These are phyloP conservation scores for Epirrhoe alternata DNA, from an alignment of 2,888 invertebrate genomes.

Conservation along the genomic window DNA sequence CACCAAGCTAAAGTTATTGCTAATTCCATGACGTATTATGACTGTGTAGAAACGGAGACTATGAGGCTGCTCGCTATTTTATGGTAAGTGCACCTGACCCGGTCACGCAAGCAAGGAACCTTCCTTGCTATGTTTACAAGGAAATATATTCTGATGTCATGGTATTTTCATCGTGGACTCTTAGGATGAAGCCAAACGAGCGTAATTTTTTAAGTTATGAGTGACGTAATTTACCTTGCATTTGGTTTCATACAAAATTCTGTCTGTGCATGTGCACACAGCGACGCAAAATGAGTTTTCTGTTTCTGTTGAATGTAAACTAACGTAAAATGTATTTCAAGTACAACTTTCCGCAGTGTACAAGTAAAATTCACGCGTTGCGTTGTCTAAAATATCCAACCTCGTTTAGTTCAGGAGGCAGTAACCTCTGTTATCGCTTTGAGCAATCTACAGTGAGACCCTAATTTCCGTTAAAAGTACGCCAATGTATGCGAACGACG, in stretches of 20 bases:
- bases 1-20: conserved; percentile 34
- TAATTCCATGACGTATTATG: conserved; percentile 32
- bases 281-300: no score
- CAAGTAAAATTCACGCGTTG: conserved; percentile 13
- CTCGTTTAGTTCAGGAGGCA: conserved; percentile 30
- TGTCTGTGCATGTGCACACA: no score
- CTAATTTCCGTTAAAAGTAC: conserved; percentile 62
- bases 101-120: not conserved
- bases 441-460: conserved; percentile 59
- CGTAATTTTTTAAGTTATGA: no score
- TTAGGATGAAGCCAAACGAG: no score
- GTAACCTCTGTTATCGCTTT: conserved; percentile 64
- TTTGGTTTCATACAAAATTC: no score
- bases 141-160: not conserved
- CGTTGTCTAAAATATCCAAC: conserved; percentile 24
- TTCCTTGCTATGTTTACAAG: not conserved
- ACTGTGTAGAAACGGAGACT: not conserved
- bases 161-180: not conserved
- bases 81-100: conserved; percentile 22
- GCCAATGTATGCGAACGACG: conserved; percentile 40
- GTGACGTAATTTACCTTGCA: no score
- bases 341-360: not conserved
- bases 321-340: not conserved
- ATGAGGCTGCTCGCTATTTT: conserved; percentile 17
- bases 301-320: no score